Evolutionary conservation across 2,888 invertebrate genomes (phyloP).

Genomic region (Thecocarcelia acutangulata): DNA sequence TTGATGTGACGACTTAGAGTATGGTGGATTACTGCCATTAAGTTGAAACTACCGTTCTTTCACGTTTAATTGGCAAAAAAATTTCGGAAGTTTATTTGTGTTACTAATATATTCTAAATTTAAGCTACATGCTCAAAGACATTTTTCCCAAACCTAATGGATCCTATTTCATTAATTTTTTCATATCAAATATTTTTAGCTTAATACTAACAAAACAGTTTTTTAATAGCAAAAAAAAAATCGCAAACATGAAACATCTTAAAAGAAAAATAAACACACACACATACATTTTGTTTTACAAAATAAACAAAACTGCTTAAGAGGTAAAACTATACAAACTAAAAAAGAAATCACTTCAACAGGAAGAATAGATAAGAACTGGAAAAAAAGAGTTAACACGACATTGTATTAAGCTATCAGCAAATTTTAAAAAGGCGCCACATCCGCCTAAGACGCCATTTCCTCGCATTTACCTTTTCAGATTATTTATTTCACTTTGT

Average conservation of each 20-base stretch:
- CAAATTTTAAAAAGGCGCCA: conserved; percentile 41
- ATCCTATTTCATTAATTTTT: too few species aligned
- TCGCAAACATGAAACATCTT: not conserved
- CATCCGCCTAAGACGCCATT: conserved; percentile 54
- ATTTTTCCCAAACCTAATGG: too few species aligned
- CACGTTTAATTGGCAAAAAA: too few species aligned
- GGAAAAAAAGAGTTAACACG: not conserved
- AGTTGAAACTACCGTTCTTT: too few species aligned
- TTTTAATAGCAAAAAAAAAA: not conserved
- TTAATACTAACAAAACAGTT: too few species aligned
- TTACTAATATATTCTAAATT: too few species aligned
- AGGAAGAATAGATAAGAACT: conserved; percentile 32
- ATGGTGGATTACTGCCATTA: too few species aligned
- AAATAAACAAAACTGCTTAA: not conserved
- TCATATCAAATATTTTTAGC: too few species aligned
- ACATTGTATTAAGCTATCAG: conserved; percentile 12
- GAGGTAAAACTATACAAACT: not conserved
- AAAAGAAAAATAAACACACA: not conserved
- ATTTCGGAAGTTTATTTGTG: too few species aligned
- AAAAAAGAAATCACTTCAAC: not conserved
- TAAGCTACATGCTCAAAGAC: too few species aligned
- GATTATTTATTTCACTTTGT: not conserved
- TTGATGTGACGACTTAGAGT: too few species aligned
- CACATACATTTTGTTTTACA: not conserved
- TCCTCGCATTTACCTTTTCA: conserved; percentile 24